Percentiles rank a stretch among this genome's conserved stretches.
phyloP scores from a whole-genome alignment of 1,140 invertebrate species.

The Drosophila teissieri region DNA sequence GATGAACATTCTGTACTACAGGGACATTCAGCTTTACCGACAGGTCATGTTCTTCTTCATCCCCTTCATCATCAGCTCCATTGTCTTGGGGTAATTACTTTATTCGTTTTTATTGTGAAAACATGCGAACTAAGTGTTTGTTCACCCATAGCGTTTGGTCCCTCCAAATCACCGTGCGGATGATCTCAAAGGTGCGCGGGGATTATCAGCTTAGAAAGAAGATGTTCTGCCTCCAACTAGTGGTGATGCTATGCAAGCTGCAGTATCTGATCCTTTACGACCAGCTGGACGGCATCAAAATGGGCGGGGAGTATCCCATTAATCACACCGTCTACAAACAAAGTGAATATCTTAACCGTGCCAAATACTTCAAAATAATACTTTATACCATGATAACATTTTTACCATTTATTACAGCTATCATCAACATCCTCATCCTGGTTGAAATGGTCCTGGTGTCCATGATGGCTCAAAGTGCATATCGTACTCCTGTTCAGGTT shows the following conservation, averaged over 20 bases:
- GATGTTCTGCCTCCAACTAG: conserved; percentile 78
- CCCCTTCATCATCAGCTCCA: conserved; percentile 72
- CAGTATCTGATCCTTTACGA: conserved; percentile 74
- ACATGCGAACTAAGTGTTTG: neutral
- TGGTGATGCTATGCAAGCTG: conserved; percentile 76
- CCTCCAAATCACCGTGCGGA: conserved; percentile 75
- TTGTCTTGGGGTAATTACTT: conserved; percentile 52
- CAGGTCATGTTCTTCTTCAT: conserved; percentile 74
- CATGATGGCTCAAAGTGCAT: conserved; percentile 73
- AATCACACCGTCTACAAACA: conserved; percentile 81
- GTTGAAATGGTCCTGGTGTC: conserved; percentile 82
- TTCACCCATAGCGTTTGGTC: conserved; percentile 50
- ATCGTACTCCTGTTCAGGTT: conserved; percentile 67
- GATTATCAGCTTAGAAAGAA: conserved; percentile 78
- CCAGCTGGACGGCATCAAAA: conserved; percentile 61
- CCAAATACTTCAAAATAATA: neutral
- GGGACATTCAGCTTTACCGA: conserved; percentile 52
- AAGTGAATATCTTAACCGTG: conserved; percentile 50
- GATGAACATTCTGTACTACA: conserved; percentile 77
- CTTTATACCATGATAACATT: neutral
- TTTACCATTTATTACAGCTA: conserved; percentile 39
- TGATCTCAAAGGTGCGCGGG: conserved; percentile 62
- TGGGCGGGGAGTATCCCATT: conserved; percentile 79
- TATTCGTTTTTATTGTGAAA: neutral
- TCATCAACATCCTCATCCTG: conserved; percentile 77